phyloP scores from a whole-genome alignment of 2,113 vertebrate species.

The Rhynchopsitta pachyrhyncha region DNA sequence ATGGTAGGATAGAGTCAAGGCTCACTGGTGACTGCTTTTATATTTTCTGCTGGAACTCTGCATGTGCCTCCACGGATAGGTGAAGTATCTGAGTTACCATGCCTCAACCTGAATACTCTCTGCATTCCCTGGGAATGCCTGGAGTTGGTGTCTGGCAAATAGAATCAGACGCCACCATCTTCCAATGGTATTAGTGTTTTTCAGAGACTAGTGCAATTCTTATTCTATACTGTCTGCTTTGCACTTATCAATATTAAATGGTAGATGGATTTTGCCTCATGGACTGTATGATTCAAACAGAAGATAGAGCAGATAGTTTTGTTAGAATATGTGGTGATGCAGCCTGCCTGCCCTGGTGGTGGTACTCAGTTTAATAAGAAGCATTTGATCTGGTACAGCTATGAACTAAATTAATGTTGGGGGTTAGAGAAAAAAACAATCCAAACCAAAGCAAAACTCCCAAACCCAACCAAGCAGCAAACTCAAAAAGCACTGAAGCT shows the following conservation, averaged over 20 bases:
- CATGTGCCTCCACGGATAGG: background rate
- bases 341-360: rapidly evolving
- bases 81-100: background rate
- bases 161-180: background rate
- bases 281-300: background rate
- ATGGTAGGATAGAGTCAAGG: background rate
- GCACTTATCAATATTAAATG: background rate
- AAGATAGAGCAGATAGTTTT: background rate
- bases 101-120: background rate
- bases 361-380: background rate
- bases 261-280: background rate
- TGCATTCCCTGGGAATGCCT: background rate
- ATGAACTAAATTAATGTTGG: background rate
- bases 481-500: background rate
- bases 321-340: background rate
- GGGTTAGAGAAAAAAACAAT: background rate
- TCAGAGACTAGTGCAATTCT: background rate
- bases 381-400: background rate
- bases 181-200: rapidly evolving
- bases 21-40: background rate
- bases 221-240: background rate
- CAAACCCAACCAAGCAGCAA: background rate
- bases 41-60: background rate
- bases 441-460: no score
- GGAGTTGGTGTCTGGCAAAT: background rate